Percentiles rank a stretch among this genome's conserved stretches.
Evolutionary conservation across 37 sponge, comb jelly and placozoan species (phyloP).

Genomic region (Hexactinellida sp.): DNA sequence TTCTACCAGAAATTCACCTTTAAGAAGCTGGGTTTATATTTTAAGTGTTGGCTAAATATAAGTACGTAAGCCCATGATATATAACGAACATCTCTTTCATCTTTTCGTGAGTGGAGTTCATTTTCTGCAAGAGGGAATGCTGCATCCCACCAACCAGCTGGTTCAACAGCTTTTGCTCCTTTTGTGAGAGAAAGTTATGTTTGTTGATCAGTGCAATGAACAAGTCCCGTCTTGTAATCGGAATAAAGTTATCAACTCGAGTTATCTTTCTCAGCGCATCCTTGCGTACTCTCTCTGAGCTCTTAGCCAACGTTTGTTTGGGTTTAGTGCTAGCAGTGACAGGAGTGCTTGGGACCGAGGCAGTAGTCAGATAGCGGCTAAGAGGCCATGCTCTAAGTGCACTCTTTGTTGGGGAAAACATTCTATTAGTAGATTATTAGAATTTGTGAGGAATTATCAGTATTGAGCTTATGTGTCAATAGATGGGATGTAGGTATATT

Average conservation of each 20-base stretch:
- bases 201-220: slow-evolving; percentile 37
- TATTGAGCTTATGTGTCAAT: too few species aligned
- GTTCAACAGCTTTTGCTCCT: slow-evolving; percentile 35
- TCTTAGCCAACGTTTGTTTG: not conserved
- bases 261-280: slow-evolving; percentile 8
- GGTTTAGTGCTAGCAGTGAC: not conserved
- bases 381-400: not conserved
- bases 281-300: slow-evolving; percentile 4
- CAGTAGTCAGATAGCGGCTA: not conserved
- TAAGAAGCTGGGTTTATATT: too few species aligned
- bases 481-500: too few species aligned
- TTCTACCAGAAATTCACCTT: too few species aligned
- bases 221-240: slow-evolving; percentile 45
- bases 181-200: slow-evolving; percentile 23
- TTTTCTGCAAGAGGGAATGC: slow-evolving; percentile 33
- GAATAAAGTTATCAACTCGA: slow-evolving; percentile 50
- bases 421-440: slow-evolving; percentile 9
- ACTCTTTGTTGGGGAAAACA: slow-evolving; percentile 9
- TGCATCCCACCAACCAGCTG: slow-evolving; percentile 65
- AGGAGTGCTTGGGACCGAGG: not conserved
- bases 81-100: slow-evolving; percentile 35
- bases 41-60: too few species aligned
- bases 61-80: not conserved
- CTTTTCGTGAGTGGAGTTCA: slow-evolving; percentile 47
- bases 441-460: too few species aligned